phyloP scores from a whole-genome alignment of 2,797 vertebrate species.

The Pangasius djambal region DNA sequence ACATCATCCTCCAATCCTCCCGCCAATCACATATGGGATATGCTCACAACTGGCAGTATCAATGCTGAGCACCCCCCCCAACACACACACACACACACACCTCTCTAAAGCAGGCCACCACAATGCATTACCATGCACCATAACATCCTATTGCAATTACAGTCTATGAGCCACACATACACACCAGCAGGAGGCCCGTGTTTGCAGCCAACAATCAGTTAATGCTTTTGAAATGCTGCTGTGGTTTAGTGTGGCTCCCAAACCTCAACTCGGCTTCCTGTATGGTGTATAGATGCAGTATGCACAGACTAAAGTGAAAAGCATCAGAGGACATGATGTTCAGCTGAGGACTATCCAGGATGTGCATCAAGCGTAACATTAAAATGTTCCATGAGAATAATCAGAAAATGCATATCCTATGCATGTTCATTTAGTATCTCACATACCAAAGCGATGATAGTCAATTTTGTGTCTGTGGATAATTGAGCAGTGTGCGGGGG shows the following conservation, averaged over 20 bases:
- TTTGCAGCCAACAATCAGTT: slow-evolving; percentile 18
- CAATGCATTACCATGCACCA: slow-evolving; percentile 43
- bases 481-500: neutral
- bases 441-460: neutral
- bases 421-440: neutral
- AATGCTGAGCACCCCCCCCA: slow-evolving; percentile 55
- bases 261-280: neutral
- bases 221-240: slow-evolving; percentile 19
- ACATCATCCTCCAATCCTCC: slow-evolving; percentile 78
- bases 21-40: slow-evolving; percentile 70
- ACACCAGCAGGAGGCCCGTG: neutral
- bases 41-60: slow-evolving; percentile 72
- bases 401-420: slow-evolving; percentile 4
- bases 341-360: neutral
- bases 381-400: neutral
- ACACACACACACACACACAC: slow-evolving; percentile 36
- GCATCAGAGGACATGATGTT: neutral
- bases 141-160: slow-evolving; percentile 39
- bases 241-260: slow-evolving; percentile 8
- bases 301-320: slow-evolving; percentile 1
- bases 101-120: slow-evolving; percentile 26
- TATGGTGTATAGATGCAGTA: neutral
- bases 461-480: slow-evolving; percentile 3
- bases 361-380: neutral
- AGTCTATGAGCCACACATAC: slow-evolving; percentile 29